Evolutionary conservation across 2,888 invertebrate species (phyloP), one percentile per base, ranked within the genome.

Genomic region (Noctua fimbriata): DNA sequence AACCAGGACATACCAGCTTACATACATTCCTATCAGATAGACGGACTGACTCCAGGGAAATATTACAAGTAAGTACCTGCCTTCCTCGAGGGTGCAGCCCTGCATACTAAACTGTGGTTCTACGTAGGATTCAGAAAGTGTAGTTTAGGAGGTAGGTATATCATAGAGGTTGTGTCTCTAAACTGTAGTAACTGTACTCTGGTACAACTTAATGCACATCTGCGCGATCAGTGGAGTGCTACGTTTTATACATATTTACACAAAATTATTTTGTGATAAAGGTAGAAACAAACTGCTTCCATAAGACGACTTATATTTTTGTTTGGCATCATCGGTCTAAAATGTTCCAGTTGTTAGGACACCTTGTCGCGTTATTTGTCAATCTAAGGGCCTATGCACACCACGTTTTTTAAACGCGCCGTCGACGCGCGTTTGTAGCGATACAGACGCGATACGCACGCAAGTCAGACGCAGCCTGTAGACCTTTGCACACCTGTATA

Each of bases 1-100:
- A 98, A 98, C 89, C 97, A 97, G 76, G 99, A 99, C 90, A 99
- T 99, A 85, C 97, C 98, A 2, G 97, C 98, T 0, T 98, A 98
- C 93, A 97, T 98, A 73, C 97, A 98, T 79, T 98, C 98, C 28
- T 98, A 98, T 91, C 98, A 98, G 93, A 98, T 99, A 4, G 97
- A 97, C 63, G 98, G 98, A 60, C 95, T 99, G 14, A 97, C 97
- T 82, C 97, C 98, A 0, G 98, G 98, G 92, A 98, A 98, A 91
- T 97, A 97, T 78, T 98, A 98, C 94, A 97, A 97, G 97, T 97
- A 90, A 93, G 94, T 93, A 49, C n/a, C 24, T 92, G n/a, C n/a
- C 55, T 55, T 78, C 36, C 12, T 21, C 44, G 32, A 28, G 3
- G 18, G 24, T 65, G 73, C 73, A 81, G 24, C n/a, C 41, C 18